A percentile compares a stretch with the other conserved stretches of the same genome.
Conservation (phyloP, 2,113 vertebrate species). For the Falcunculus frontatus region DNA sequence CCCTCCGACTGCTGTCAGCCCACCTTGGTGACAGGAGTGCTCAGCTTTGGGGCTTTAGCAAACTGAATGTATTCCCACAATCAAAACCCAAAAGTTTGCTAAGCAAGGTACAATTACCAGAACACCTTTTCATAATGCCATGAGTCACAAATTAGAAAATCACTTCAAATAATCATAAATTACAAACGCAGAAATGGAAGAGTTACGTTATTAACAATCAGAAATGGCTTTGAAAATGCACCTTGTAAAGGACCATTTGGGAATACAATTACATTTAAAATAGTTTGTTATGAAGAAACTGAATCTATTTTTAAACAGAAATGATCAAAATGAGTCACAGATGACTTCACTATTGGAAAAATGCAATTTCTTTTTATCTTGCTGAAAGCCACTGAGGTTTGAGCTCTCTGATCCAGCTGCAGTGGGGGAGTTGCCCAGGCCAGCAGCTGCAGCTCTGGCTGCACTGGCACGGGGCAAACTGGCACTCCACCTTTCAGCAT, state of each 20-base stretch:
- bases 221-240: neutral
- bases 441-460: neutral
- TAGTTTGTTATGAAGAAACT: neutral
- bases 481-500: neutral
- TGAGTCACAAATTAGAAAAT: conserved; percentile 42
- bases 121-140: neutral
- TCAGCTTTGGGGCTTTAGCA: neutral
- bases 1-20: fast-evolving
- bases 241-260: neutral
- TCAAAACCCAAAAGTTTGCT: neutral
- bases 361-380: neutral
- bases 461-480: neutral
- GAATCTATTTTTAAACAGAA: conserved; percentile 43
- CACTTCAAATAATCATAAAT: conserved; percentile 10
- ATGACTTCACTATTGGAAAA: neutral
- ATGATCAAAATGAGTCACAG: conserved; percentile 24
- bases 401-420: neutral
- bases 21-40: fast-evolving
- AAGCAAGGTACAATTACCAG: neutral
- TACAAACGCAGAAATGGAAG: neutral
- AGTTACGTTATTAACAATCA: neutral
- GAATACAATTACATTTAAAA: conserved; percentile 18
- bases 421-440: neutral
- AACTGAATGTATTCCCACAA: neutral
- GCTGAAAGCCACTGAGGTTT: neutral